phyloP scores from a whole-genome alignment of 2,797 vertebrate species.

The Girardinus metallicus region DNA sequence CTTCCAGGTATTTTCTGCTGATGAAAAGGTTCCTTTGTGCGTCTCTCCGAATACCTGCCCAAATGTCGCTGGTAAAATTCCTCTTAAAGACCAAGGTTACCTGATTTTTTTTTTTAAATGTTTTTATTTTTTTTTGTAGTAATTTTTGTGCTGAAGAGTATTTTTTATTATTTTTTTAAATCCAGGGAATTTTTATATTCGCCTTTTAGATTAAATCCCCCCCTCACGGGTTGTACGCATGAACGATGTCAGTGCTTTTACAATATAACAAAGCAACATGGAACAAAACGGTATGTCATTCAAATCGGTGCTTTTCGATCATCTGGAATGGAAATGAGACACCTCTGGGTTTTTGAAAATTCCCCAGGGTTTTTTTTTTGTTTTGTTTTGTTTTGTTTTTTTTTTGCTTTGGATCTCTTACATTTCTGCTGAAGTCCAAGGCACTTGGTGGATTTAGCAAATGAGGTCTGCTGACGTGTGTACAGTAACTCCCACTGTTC shows the following conservation, averaged over 20 bases:
- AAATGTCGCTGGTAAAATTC: slow-evolving; percentile 27
- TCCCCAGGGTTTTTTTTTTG: background rate
- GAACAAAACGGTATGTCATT: background rate
- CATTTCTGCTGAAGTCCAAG: background rate
- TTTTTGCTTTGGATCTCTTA: background rate
- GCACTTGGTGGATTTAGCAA: background rate
- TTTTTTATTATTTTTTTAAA: slow-evolving; percentile 26
- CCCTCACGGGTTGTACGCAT: background rate
- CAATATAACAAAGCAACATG: background rate
- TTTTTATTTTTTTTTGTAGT: background rate
- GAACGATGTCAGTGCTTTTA: background rate
- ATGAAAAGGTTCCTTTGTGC: slow-evolving; percentile 63
- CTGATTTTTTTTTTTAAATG: background rate
- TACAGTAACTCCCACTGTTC: background rate
- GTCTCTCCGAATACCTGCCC: slow-evolving; percentile 26
- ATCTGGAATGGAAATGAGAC: background rate
- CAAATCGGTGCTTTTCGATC: background rate
- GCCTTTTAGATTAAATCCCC: background rate
- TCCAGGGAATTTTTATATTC: background rate
- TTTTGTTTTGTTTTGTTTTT: no score
- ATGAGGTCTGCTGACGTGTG: background rate
- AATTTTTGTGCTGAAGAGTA: slow-evolving; percentile 11
- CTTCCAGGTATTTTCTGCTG: slow-evolving; percentile 35
- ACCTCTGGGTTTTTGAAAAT: background rate
- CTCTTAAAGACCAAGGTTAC: slow-evolving; percentile 4